Percentiles rank a stretch among this genome's conserved stretches.
phyloP scores from a whole-genome alignment of 1,140 invertebrate species.

The Brachionus paranguensis region DNA sequence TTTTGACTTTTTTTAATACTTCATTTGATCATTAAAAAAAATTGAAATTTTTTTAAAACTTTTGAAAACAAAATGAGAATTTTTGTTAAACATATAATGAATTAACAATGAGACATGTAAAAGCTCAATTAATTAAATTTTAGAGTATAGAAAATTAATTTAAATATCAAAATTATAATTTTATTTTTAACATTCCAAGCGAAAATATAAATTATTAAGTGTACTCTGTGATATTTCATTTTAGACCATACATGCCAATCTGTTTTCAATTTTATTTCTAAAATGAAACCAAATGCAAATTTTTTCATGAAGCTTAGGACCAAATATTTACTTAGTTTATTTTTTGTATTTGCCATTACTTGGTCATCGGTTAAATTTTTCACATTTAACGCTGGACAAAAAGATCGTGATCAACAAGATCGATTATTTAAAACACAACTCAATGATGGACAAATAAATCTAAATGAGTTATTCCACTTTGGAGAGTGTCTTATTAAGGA shows the following conservation, averaged over 20 bases:
- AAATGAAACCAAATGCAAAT: not conserved
- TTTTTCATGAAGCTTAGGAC: not conserved
- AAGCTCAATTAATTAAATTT: not conserved
- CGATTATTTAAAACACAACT: not conserved
- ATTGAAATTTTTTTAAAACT: not conserved
- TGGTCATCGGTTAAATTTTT: conserved; percentile 17
- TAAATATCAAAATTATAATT: not conserved
- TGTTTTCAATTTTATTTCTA: not conserved
- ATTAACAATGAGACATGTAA: not conserved
- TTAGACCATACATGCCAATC: not conserved
- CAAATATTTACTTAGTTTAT: not conserved
- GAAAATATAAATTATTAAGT: not conserved
- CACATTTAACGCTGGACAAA: not conserved
- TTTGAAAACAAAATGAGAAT: not conserved
- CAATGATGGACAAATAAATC: not conserved
- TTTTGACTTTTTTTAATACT: no score
- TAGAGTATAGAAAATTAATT: not conserved
- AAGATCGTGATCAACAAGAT: not conserved
- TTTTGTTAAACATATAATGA: not conserved
- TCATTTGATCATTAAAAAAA: not conserved
- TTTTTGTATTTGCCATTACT: not conserved
- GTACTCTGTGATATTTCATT: not conserved
- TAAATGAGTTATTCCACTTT: conserved; percentile 22
- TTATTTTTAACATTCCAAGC: not conserved
- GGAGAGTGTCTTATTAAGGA: conserved; percentile 19